Evolutionary conservation across 2,797 vertebrate genomes (phyloP).

Genomic region (Peromyscus nudipes): DNA sequence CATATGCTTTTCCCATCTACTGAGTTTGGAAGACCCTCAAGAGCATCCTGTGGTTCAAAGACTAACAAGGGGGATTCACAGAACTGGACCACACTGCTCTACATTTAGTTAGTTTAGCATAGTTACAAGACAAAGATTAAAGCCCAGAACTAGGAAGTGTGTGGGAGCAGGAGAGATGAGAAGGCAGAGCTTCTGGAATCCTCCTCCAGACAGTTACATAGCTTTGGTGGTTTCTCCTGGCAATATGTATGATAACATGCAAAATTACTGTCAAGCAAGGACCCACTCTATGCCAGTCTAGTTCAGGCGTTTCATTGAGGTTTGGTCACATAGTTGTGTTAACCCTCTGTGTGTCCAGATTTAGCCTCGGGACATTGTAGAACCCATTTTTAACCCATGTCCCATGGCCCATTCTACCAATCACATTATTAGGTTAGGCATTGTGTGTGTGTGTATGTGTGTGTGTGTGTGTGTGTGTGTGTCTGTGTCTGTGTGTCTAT

Average conservation of each 20-base stretch:
- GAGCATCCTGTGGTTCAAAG: background rate
- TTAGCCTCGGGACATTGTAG: background rate
- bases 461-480: background rate
- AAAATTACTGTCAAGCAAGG: rapidly evolving
- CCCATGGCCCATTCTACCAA: rapidly evolving
- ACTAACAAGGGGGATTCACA: background rate
- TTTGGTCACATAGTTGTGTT: background rate
- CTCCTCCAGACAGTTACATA: background rate
- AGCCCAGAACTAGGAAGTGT: background rate
- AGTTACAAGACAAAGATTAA: too few species aligned
- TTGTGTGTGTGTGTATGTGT: background rate
- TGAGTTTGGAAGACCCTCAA: background rate
- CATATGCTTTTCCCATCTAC: rapidly evolving
- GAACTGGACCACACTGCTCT: too few species aligned
- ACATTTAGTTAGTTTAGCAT: background rate
- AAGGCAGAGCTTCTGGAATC: too few species aligned
- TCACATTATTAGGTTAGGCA: rapidly evolving
- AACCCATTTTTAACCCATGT: background rate
- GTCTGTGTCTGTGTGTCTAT: too few species aligned
- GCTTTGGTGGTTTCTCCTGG: background rate
- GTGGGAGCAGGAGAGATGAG: background rate
- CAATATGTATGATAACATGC: background rate
- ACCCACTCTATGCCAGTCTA: too few species aligned
- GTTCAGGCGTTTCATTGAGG: background rate
- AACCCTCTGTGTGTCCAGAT: rapidly evolving